Evolutionary conservation across 2,113 vertebrate species (phyloP).

Genomic region (Nothobranchius kuhntae): DNA sequence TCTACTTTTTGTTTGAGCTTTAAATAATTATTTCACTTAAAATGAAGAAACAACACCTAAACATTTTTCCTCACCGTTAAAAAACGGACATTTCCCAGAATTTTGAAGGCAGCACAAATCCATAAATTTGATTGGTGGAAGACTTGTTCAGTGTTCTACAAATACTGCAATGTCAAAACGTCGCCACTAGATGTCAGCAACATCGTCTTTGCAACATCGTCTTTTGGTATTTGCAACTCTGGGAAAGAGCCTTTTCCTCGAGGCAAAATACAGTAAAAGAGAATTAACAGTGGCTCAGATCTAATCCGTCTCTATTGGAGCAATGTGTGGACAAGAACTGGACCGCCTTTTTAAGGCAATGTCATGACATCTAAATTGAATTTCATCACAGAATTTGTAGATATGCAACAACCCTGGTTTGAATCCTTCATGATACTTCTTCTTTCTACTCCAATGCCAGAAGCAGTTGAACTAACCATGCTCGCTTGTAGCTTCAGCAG

Average conservation of each 20-base stretch:
- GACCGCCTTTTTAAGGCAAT: too few relatives aligned
- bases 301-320: constrained; percentile 40
- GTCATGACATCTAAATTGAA: too few relatives aligned
- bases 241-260: constrained; percentile 4
- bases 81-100: not conserved
- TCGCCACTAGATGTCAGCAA: constrained; percentile 48
- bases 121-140: not conserved
- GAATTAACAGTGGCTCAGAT: constrained; percentile 33
- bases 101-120: constrained; percentile 1
- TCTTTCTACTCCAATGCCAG: too few relatives aligned
- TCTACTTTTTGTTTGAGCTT: too few relatives aligned
- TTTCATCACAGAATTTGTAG: too few relatives aligned
- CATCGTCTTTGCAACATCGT: constrained; percentile 1
- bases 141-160: not conserved
- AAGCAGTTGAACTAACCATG: too few relatives aligned
- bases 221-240: constrained; percentile 15
- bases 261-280: constrained; percentile 23
- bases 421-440: too few relatives aligned
- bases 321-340: constrained; percentile 9
- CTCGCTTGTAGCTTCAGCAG: too few relatives aligned
- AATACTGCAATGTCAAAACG: not conserved
- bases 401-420: too few relatives aligned
- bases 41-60: not conserved
- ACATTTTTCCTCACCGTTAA: rapidly evolving
- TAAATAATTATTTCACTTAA: too few relatives aligned